Evolutionary conservation across 2,797 vertebrate species (phyloP), one percentile per base, ranked within the genome.

Genomic region (Cephalopachus bancanus): DNA sequence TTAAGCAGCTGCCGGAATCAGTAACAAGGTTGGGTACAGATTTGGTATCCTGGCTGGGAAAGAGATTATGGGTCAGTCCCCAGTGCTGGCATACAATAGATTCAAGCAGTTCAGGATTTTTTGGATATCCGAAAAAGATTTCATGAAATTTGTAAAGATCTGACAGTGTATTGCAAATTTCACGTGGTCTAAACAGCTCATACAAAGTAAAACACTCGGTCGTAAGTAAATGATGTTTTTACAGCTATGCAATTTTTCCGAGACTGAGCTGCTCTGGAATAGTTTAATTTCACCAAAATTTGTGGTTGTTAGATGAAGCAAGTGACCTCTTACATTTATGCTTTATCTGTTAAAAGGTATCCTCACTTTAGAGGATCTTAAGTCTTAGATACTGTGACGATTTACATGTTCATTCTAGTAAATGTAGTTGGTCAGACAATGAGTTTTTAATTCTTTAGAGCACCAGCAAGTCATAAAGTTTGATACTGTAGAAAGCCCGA

Each of bases 21-120:
- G 99, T 98, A 98, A 99, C 99, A 99, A 99, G 99, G 99, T 99
- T 99, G 99, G 99, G 98, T 98, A 98, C 98, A 98, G 99, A 99
- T 99, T 99, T 99, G 98, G 99, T 98, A 98, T 98, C 98, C 99
- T 98, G 99, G 99, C 99, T 99, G 99, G 99, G 99, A 99, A 99
- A 99, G 99, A 99, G 99, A 99, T 99, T 99, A 99, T 98, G 98
- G 98, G 98, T 99, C 98, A 99, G 98, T 98, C 99, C 98, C 97
- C 98, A 98, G 98, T 98, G 99, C 99, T 98, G 98, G 98, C 98
- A 98, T 98, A 99, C 99, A 99, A 98, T 99, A 99, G 99, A 99
- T 98, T 99, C 98, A 99, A 99, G 99, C 99, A 98, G 99, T 99
- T 99, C 98, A 98, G 99, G 99, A 98, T 98, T 99, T 99, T 99